phyloP scores from a whole-genome alignment of 2,797 vertebrate species.

The Platalea minor region DNA sequence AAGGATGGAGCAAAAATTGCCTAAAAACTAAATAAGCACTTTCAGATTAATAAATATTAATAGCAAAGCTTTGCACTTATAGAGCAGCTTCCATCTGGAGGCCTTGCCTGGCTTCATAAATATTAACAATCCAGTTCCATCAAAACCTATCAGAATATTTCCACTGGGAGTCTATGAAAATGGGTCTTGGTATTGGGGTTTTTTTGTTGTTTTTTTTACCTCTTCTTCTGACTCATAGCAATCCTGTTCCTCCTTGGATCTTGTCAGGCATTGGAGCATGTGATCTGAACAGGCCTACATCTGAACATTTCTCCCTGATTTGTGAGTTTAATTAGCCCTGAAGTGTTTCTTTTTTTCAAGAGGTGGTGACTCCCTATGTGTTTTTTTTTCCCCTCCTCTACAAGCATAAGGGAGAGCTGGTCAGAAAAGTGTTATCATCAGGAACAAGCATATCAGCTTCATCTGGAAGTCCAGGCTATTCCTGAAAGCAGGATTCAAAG shows the following conservation, averaged over 20 bases:
- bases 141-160: constrained; percentile 23
- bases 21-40: constrained; percentile 21
- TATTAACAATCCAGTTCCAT: constrained; percentile 40
- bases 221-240: neutral
- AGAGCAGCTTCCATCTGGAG: constrained; percentile 28
- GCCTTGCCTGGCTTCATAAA: constrained; percentile 31
- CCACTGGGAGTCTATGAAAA: neutral
- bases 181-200: neutral
- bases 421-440: neutral
- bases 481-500: neutral
- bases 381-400: neutral
- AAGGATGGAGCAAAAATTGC: neutral
- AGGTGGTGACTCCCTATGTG: neutral
- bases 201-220: neutral
- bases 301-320: neutral
- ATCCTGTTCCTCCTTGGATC: neutral
- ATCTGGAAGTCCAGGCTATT: neutral
- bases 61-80: constrained; percentile 16
- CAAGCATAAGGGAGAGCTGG: neutral
- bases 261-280: neutral
- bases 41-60: constrained; percentile 59
- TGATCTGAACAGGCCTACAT: neutral
- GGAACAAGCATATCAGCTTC: neutral
- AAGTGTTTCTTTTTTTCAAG: neutral
- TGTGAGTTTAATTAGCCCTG: neutral